Base-by-base conservation (phyloP, 2,797 vertebrate genomes). In the Coregonus ussuriensis region DNA sequence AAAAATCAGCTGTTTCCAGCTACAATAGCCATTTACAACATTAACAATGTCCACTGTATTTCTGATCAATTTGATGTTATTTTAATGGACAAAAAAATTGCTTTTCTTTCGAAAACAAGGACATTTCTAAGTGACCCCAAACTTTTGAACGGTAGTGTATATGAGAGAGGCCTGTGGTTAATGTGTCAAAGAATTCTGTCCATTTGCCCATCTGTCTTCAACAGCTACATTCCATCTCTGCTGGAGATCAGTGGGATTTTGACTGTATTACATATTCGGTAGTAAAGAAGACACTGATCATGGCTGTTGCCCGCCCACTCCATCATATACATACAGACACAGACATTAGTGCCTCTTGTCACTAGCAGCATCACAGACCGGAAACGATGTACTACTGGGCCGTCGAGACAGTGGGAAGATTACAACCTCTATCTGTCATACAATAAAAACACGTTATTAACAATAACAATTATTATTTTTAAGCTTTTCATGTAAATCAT, bases 281-380 rank as follows among this genome's bases (percentile, higher is more conserved):
- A 37, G 31, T 67, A 31, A 9, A 65, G 53, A 15, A 14, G 53
- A 72, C 59, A 56, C 2, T 56, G 35, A 79, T 56, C 62, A 31
- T 18, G 80, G 79, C 66, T 13, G 14, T 29, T 75, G 63, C 71
- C 75, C 33, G 35, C 74, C 56, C 82, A 65, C 74, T 85, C 21
- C 73, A 76, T 78, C 66, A 71, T 21, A 66, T 6, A 75, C 62
- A 71, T 29, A 68, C 11, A 75, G 66, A 4, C 52, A 59, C 21
- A 0, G 47, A 33, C 52, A 83, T 78, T 47, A 29, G 14, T 68
- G 59, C 16, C 15, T 47, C 25, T 33, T 54, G 41, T 54, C 68
- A 68, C 47, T 33, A 35, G 31, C 53, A 82, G 83, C 18, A 31
- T 71, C 81, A 52, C 21, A 69, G 54, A 76, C 15, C 47, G 37